These are phyloP conservation scores for Tortricodes alternella DNA, from an alignment of 2,888 invertebrate genomes.

Conservation along the genomic window DNA sequence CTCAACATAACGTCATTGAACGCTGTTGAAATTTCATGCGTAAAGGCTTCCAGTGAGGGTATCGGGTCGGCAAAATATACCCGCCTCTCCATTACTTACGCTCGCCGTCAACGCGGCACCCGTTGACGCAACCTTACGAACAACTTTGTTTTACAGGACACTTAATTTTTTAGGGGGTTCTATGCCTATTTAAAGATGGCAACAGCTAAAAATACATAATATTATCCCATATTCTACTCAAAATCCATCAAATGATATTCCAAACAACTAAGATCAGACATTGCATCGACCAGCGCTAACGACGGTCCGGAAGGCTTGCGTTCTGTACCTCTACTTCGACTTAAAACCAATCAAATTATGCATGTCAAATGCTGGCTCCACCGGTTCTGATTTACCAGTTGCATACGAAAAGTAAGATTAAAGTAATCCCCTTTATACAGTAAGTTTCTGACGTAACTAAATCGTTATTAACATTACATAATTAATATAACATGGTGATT, in stretches of 20 bases:
- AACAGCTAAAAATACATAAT: no score
- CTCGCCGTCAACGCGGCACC: slow-evolving; percentile 40
- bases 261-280: slow-evolving; percentile 1
- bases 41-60: slow-evolving; percentile 49
- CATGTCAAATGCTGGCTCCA: slow-evolving; percentile 17
- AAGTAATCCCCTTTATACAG: slow-evolving; percentile 1
- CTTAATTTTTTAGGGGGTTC: background rate
- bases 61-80: slow-evolving; percentile 56
- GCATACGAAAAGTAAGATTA: background rate
- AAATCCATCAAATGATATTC: no score
- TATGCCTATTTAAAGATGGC: background rate
- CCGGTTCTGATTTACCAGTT: slow-evolving; percentile 8
- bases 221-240: no score
- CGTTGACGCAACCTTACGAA: background rate
- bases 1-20: slow-evolving; percentile 38
- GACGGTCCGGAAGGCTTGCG: slow-evolving; percentile 11
- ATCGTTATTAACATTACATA: background rate
- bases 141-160: background rate
- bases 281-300: slow-evolving; percentile 1
- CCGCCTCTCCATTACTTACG: slow-evolving; percentile 63
- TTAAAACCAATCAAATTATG: slow-evolving; percentile 19
- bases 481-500: no score
- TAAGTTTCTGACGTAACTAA: background rate
- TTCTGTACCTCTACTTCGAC: slow-evolving; percentile 14
- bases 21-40: slow-evolving; percentile 58